phyloP scores from a whole-genome alignment of 2,113 vertebrate species.

The Calidris pugnax region DNA sequence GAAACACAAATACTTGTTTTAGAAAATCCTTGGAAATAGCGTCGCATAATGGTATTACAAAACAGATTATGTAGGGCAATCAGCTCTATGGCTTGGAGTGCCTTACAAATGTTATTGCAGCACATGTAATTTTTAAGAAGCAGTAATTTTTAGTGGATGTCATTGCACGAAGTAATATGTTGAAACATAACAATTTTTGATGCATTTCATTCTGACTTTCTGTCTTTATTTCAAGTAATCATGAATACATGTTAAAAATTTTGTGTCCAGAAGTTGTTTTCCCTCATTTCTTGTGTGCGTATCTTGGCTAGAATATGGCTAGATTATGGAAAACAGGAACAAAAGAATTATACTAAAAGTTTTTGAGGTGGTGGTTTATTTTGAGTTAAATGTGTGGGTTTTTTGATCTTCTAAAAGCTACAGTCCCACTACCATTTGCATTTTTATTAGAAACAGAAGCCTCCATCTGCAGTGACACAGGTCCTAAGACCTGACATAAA shows the following conservation, averaged over 20 bases:
- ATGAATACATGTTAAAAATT: background rate
- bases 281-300: background rate
- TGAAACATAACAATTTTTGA: background rate
- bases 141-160: background rate
- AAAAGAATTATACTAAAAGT: background rate
- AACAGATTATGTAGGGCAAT: background rate
- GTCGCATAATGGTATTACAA: background rate
- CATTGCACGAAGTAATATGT: background rate
- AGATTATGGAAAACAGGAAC: background rate
- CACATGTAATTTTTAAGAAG: background rate
- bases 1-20: background rate
- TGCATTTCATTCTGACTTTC: background rate
- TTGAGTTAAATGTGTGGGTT: background rate
- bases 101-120: background rate
- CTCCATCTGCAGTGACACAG: background rate
- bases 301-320: background rate
- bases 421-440: rapidly evolving
- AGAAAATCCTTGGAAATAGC: background rate
- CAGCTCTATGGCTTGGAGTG: background rate
- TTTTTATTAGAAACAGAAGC: background rate
- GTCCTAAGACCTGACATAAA: background rate
- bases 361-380: background rate
- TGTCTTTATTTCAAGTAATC: background rate
- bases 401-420: background rate
- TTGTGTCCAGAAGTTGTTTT: background rate